Evolutionary conservation across 1,140 invertebrate genomes (phyloP).

Genomic region (Harpegnathos saltator): DNA sequence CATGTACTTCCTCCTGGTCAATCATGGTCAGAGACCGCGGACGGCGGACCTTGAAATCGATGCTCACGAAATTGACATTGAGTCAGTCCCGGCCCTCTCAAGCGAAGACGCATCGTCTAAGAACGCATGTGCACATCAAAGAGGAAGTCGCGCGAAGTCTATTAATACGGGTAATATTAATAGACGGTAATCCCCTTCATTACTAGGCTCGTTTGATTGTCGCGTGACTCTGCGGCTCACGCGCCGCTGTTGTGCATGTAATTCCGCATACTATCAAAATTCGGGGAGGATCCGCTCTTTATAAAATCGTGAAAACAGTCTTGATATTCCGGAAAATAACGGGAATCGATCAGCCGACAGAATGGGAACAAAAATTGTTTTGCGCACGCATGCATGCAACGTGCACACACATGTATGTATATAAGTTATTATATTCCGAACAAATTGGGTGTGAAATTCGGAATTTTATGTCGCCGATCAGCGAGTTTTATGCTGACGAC

Average conservation of each 20-base stretch:
- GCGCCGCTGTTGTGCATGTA: not conserved
- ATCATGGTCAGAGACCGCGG: slow-evolving; percentile 16
- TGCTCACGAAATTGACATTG: slow-evolving; percentile 44
- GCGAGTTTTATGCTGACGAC: not conserved
- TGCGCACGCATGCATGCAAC: too few relatives aligned
- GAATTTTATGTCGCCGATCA: too few relatives aligned
- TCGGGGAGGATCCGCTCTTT: not conserved
- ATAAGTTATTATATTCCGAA: too few relatives aligned
- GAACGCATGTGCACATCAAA: slow-evolving; percentile 31
- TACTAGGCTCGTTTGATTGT: slow-evolving; percentile 1
- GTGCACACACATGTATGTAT: too few relatives aligned
- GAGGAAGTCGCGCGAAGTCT: slow-evolving; percentile 8
- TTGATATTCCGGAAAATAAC: too few relatives aligned
- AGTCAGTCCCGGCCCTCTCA: slow-evolving; percentile 25
- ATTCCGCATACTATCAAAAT: slow-evolving; percentile 1
- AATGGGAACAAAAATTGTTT: too few relatives aligned
- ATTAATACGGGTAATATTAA: slow-evolving; percentile 42
- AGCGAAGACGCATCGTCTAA: slow-evolving; percentile 12
- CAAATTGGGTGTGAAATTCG: too few relatives aligned
- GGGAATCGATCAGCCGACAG: too few relatives aligned
- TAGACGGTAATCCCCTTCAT: slow-evolving; percentile 26
- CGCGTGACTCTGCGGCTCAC: not conserved
- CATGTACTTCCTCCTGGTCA: slow-evolving; percentile 20
- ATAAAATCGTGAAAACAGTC: not conserved
- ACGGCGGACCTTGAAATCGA: slow-evolving; percentile 40